Percentiles rank a stretch among this genome's conserved stretches.
Conservation (phyloP, 2,888 invertebrate species). For the Leptura quadrifasciata region DNA sequence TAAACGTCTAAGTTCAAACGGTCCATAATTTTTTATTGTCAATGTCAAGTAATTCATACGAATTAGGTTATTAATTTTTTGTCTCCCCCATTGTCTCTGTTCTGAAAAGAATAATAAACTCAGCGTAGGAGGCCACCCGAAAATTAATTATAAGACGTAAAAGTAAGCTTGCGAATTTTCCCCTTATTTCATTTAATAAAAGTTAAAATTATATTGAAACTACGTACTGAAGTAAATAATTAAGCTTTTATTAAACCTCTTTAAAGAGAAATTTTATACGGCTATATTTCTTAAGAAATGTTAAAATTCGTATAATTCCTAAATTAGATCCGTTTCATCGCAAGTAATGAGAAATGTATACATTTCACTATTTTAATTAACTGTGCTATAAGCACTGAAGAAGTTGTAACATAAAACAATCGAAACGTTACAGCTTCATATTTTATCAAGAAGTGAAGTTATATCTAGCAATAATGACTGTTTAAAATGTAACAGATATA, state of each 20-base stretch:
- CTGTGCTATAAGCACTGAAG: no score
- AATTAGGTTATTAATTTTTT: constrained; percentile 32
- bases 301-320: no score
- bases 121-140: background rate
- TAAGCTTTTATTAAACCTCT: background rate
- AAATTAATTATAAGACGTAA: constrained; percentile 23
- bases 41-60: constrained; percentile 27
- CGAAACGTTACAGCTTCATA: no score
- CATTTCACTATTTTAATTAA: no score
- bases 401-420: no score
- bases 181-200: constrained; percentile 11
- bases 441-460: no score
- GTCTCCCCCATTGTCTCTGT: constrained; percentile 13
- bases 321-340: no score
- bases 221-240: background rate
- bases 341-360: no score
- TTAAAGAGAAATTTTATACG: no score
- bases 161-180: background rate
- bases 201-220: background rate
- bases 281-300: no score
- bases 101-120: constrained; percentile 6
- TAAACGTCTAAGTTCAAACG: background rate
- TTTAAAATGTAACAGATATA: no score
- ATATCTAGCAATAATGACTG: no score
- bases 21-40: constrained; percentile 6